Conservation (phyloP, 2,797 vertebrate genomes). For the Enteromius viviparus region DNA sequence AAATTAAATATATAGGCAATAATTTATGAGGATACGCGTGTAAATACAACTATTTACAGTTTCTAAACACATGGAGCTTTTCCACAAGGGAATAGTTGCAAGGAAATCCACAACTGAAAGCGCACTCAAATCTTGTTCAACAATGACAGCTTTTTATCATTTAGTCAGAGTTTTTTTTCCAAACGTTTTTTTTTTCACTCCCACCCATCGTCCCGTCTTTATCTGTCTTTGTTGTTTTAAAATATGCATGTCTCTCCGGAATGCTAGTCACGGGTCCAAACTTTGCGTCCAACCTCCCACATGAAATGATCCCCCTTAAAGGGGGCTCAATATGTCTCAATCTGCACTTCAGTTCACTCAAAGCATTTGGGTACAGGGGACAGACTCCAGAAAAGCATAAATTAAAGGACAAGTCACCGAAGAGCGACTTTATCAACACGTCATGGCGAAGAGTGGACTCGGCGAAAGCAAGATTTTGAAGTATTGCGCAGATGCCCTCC, state of each 20-base stretch:
- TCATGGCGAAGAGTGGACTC: conserved; percentile 80
- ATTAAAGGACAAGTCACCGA: conserved; percentile 76
- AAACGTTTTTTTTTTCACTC: conserved; percentile 74
- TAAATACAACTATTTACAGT: conserved; percentile 14
- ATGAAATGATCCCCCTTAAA: conserved; percentile 99
- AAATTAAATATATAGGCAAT: conserved; percentile 6
- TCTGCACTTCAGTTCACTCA: conserved; percentile 93
- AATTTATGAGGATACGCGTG: not conserved
- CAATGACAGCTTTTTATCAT: conserved; percentile 96
- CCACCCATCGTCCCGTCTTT: conserved; percentile 80
- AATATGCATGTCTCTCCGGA: conserved; percentile 99
- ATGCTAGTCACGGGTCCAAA: conserved; percentile 99
- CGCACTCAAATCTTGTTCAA: conserved; percentile 74
- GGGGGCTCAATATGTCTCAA: conserved; percentile 99
- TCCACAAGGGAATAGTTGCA: conserved; percentile 57
- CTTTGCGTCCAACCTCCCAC: conserved; percentile 99
- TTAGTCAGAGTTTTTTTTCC: conserved; percentile 91
- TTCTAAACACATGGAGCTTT: conserved; percentile 5
- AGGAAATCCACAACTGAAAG: conserved; percentile 72
- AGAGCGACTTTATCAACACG: conserved; percentile 73
- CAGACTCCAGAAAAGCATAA: conserved; percentile 80
- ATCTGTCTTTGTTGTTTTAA: conserved; percentile 98
- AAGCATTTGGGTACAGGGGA: conserved; percentile 85
- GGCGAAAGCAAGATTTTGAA: conserved; percentile 73
- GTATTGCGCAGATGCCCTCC: conserved; percentile 79